These are phyloP conservation scores for Helostoma temminkii DNA, from an alignment of 2,797 vertebrate species.

Conservation along the genomic window DNA sequence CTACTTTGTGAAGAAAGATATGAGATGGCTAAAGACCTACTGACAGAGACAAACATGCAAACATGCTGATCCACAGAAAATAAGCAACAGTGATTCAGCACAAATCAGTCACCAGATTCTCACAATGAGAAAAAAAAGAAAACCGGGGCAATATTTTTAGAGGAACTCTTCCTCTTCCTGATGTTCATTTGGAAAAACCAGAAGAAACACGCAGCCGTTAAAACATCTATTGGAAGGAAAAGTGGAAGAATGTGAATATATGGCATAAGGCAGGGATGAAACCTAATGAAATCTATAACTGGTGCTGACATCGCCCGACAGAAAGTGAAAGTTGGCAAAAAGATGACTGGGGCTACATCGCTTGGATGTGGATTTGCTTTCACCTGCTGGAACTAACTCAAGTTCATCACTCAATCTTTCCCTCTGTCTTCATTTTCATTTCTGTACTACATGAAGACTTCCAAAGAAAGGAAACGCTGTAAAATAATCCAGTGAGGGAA, in stretches of 20 bases:
- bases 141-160: conserved; percentile 83
- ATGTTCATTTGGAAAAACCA: conserved; percentile 50
- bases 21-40: background rate
- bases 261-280: background rate
- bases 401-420: conserved; percentile 3
- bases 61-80: conserved; percentile 48
- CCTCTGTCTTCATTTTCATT: conserved; percentile 3
- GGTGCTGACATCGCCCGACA: conserved; percentile 22
- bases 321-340: conserved; percentile 12
- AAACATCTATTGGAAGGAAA: conserved; percentile 8
- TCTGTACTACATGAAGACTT: conserved; percentile 4
- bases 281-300: conserved; percentile 12
- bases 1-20: background rate
- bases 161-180: conserved; percentile 64
- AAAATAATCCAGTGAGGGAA: conserved; percentile 28
- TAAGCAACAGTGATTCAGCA: conserved; percentile 70
- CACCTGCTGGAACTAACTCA: background rate
- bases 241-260: conserved; percentile 16
- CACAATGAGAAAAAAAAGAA: conserved; percentile 7
- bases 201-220: conserved; percentile 27
- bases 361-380: background rate
- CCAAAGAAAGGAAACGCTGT: conserved; percentile 52
- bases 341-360: background rate
- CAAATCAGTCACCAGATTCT: conserved; percentile 25
- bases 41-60: conserved; percentile 15